A percentile compares a stretch with the other conserved stretches of the same genome.
phyloP scores from a whole-genome alignment of 1,140 invertebrate species.

The Eumaeus atala region DNA sequence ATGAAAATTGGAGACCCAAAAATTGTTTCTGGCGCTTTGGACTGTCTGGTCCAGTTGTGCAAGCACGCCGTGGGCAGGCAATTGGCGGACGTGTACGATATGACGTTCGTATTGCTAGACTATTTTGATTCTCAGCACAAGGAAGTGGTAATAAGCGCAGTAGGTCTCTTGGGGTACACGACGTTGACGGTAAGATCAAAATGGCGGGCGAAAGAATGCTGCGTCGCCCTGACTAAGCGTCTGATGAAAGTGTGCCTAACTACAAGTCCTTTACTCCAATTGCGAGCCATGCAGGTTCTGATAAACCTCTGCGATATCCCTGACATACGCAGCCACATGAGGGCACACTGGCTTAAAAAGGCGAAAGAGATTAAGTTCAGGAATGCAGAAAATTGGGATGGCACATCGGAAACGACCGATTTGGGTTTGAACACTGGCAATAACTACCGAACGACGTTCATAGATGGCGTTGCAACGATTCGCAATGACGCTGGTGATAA shows the following conservation, averaged over 20 bases:
- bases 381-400: slow-evolving; percentile 58
- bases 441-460: slow-evolving; percentile 53
- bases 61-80: slow-evolving; percentile 49
- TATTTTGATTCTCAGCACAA: slow-evolving; percentile 27
- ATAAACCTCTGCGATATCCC: slow-evolving; percentile 61
- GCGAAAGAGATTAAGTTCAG: slow-evolving; percentile 39
- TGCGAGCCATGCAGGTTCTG: slow-evolving; percentile 48
- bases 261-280: slow-evolving; percentile 40
- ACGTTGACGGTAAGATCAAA: slow-evolving; percentile 55
- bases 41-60: slow-evolving; percentile 55
- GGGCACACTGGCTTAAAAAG: slow-evolving; percentile 35
- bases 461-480: slow-evolving; percentile 45
- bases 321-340: slow-evolving; percentile 47
- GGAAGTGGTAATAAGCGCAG: slow-evolving; percentile 44
- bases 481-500: slow-evolving; percentile 51
- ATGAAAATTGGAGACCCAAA: slow-evolving; percentile 35
- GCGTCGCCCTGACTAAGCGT: slow-evolving; percentile 32
- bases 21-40: slow-evolving; percentile 44
- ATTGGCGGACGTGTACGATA: slow-evolving; percentile 50
- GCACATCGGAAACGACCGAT: slow-evolving; percentile 42
- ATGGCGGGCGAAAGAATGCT: slow-evolving; percentile 56
- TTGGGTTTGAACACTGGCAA: slow-evolving; percentile 50
- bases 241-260: slow-evolving; percentile 35
- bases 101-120: slow-evolving; percentile 36
- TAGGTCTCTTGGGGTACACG: slow-evolving; percentile 44